A percentile compares a stretch with the other conserved stretches of the same genome.
Conservation (phyloP, 1,140 invertebrate genomes). For the Drosophila orosa region DNA sequence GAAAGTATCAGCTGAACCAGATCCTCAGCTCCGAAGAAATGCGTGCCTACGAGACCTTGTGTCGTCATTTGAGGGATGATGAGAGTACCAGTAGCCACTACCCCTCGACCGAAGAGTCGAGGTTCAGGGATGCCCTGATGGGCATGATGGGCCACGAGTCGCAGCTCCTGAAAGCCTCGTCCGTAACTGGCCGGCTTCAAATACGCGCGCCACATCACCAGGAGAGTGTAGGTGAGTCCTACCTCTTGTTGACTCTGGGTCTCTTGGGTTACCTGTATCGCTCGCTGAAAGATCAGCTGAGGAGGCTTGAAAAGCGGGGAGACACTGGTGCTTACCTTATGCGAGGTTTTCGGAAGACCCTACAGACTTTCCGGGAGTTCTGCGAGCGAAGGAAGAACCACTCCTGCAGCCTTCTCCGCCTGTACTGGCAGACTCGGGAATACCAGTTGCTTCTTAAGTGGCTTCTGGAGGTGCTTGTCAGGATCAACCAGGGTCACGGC, state of each 20-base stretch:
- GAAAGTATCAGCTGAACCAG: conserved; percentile 13
- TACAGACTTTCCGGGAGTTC: conserved; percentile 24
- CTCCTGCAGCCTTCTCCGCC: conserved; percentile 1
- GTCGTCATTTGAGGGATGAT: conserved; percentile 13
- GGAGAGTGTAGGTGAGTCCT: conserved; percentile 50
- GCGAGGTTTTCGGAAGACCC: conserved; percentile 10
- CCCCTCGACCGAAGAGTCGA: background rate
- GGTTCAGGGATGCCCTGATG: conserved; percentile 31
- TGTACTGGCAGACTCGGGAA: conserved; percentile 12
- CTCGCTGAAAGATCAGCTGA: conserved; percentile 8
- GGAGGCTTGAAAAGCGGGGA: conserved; percentile 11
- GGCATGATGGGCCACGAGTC: conserved; percentile 57
- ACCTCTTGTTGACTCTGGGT: conserved; percentile 38
- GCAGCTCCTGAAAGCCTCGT: conserved; percentile 31
- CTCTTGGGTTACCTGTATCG: conserved; percentile 49
- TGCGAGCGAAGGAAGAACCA: background rate
- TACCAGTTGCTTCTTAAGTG: conserved; percentile 25
- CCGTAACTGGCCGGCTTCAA: conserved; percentile 3
- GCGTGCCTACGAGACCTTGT: conserved; percentile 22
- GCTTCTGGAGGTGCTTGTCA: conserved; percentile 15
- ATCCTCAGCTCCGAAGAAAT: conserved; percentile 30
- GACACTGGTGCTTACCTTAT: conserved; percentile 4
- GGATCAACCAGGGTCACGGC: background rate
- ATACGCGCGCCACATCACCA: conserved; percentile 57
- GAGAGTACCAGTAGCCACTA: background rate